A percentile compares a stretch with the other conserved stretches of the same genome.
Evolutionary conservation across 2,797 vertebrate genomes (phyloP).

Genomic region (Basileuterus tristriatus): DNA sequence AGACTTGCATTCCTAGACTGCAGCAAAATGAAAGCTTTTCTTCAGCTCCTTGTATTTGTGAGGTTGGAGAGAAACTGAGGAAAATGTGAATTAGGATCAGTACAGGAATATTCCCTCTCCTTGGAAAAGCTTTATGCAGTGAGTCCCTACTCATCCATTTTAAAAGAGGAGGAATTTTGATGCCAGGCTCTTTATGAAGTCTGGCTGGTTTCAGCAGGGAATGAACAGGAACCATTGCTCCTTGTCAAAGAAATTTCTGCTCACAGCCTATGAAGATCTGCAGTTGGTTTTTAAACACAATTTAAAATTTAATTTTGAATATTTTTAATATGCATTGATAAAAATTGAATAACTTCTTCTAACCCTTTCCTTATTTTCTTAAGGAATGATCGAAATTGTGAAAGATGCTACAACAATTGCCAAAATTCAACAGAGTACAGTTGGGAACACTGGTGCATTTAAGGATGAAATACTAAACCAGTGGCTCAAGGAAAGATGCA

Average conservation of each 20-base stretch:
- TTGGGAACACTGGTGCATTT: slow-evolving; percentile 96
- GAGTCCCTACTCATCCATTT: not conserved
- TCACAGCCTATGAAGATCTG: not conserved
- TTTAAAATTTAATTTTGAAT: not conserved
- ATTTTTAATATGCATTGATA: not conserved
- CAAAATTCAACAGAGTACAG: slow-evolving; percentile 97
- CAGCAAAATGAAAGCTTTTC: not conserved
- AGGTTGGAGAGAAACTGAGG: not conserved
- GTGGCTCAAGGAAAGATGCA: slow-evolving; percentile 94
- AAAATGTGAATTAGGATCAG: not conserved
- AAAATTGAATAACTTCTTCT: not conserved
- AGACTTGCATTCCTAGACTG: not conserved
- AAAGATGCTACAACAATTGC: slow-evolving; percentile 97
- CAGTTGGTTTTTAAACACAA: not conserved
- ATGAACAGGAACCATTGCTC: not conserved
- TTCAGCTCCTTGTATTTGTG: not conserved
- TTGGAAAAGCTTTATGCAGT: not conserved
- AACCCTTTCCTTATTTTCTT: not conserved
- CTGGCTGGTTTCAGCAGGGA: not conserved
- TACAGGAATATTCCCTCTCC: not conserved
- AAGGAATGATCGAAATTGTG: slow-evolving; percentile 98
- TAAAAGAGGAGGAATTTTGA: not conserved
- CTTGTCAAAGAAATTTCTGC: not conserved
- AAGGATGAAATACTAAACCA: slow-evolving; percentile 96
- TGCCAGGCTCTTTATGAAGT: not conserved